These are phyloP conservation scores for Australoheros facetus DNA, from an alignment of 2,797 vertebrate genomes.

Conservation along the genomic window DNA sequence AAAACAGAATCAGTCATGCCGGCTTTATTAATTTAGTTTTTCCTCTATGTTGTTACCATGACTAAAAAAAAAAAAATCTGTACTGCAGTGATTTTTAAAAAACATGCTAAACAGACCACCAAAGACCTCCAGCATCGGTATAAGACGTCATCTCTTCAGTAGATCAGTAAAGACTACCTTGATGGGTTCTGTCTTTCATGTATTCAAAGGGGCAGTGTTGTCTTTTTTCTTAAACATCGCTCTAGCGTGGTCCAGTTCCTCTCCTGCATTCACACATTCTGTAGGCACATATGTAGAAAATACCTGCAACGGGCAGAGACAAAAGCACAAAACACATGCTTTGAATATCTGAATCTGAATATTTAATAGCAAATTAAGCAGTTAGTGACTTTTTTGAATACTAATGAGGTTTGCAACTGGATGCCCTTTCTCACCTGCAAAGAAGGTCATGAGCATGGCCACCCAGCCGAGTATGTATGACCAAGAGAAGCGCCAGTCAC, in stretches of 20 bases:
- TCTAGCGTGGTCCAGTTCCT: conserved; percentile 78
- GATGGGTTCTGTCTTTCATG: conserved; percentile 18
- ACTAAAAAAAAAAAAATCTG: conserved; percentile 4
- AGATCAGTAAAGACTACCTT: conserved; percentile 42
- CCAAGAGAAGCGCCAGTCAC: conserved; percentile 93
- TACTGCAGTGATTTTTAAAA: conserved; percentile 14
- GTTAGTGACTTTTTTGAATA: background rate
- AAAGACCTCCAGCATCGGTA: conserved; percentile 21
- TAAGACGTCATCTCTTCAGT: conserved; percentile 51
- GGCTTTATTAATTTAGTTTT: conserved; percentile 14
- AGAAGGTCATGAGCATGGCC: conserved; percentile 89
- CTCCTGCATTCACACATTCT: conserved; percentile 87
- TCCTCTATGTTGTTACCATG: conserved; percentile 3
- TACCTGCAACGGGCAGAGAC: conserved; percentile 77
- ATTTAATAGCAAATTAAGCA: background rate
- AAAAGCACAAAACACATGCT: background rate
- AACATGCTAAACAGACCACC: conserved; percentile 21
- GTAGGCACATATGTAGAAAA: conserved; percentile 91
- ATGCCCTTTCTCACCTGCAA: conserved; percentile 80
- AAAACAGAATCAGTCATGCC: conserved; percentile 13
- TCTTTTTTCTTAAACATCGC: background rate
- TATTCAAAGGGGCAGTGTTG: conserved; percentile 24
- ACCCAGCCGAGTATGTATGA: conserved; percentile 92
- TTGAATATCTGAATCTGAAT: background rate
- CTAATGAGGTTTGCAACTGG: background rate